phyloP scores from a whole-genome alignment of 2,113 vertebrate genomes.

The Herpailurus yagouaroundi region DNA sequence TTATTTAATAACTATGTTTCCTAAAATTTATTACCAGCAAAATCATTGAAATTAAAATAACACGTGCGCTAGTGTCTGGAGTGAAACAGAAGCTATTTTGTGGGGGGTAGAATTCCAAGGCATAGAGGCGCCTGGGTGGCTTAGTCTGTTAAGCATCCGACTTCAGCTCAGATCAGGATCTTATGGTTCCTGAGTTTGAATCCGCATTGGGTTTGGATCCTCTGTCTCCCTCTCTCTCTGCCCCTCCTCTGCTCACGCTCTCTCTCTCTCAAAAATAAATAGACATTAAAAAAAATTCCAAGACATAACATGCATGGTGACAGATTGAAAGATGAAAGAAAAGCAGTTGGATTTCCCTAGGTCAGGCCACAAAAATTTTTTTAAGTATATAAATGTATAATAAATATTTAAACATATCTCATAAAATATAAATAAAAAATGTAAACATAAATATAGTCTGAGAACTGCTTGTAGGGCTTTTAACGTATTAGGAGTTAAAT shows the following conservation, averaged over 20 bases:
- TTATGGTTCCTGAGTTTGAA: too few species aligned
- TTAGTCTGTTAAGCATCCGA: too few species aligned
- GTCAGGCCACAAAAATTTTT: not conserved
- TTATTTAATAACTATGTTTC: not conserved
- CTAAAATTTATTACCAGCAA: not conserved
- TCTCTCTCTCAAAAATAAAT: too few species aligned
- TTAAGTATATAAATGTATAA: not conserved
- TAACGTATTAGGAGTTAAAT: not conserved
- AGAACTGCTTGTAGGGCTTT: not conserved
- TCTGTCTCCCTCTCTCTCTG: too few species aligned
- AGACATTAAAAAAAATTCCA: not conserved
- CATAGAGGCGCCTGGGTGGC: not conserved
- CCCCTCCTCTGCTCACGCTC: too few species aligned
- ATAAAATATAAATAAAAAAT: not conserved
- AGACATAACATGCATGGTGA: not conserved
- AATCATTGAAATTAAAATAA: not conserved
- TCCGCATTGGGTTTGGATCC: too few species aligned
- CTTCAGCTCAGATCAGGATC: too few species aligned
- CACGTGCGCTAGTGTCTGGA: fast-evolving
- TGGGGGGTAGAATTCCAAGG: not conserved
- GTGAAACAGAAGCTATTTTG: not conserved
- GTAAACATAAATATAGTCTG: not conserved
- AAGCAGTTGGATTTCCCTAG: not conserved
- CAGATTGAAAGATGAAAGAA: not conserved
- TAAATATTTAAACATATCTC: not conserved